These are phyloP conservation scores for Drosophila nikananu DNA, from an alignment of 1,140 invertebrate species.

Conservation along the genomic window DNA sequence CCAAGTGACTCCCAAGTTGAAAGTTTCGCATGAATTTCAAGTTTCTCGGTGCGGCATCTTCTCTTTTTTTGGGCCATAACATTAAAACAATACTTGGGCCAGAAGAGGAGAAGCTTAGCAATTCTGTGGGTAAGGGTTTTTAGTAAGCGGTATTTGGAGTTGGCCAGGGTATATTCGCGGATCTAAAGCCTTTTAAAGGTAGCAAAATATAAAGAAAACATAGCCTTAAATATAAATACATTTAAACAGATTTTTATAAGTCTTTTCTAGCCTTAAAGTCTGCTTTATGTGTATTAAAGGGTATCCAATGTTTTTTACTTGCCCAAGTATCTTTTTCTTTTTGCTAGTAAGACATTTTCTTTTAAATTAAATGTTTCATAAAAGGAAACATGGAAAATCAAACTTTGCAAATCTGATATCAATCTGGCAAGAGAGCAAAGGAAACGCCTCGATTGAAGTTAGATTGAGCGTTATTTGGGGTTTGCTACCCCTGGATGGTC, in stretches of 20 bases:
- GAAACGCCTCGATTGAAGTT: slow-evolving; percentile 48
- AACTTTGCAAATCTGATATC: slow-evolving; percentile 46
- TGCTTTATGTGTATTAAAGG: neutral
- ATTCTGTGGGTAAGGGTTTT: slow-evolving; percentile 45
- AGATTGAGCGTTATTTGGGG: slow-evolving; percentile 38
- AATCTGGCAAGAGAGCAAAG: slow-evolving; percentile 27
- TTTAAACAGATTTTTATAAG: neutral
- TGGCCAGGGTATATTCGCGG: neutral
- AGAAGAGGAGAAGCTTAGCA: slow-evolving; percentile 12
- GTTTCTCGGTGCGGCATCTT: slow-evolving; percentile 18
- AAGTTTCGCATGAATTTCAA: slow-evolving; percentile 71
- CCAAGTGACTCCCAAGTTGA: slow-evolving; percentile 41
- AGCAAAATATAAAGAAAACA: too few species aligned
- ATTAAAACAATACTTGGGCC: slow-evolving; percentile 56
- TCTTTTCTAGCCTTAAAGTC: neutral
- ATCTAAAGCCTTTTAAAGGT: too few species aligned
- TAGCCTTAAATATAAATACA: neutral
- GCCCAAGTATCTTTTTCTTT: neutral
- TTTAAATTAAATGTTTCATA: too few species aligned
- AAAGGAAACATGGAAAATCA: slow-evolving; percentile 22
- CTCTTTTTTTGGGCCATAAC: slow-evolving; percentile 20
- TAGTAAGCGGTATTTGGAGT: neutral
- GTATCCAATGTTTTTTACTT: neutral
- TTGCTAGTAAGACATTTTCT: slow-evolving; percentile 37
- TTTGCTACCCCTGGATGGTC: neutral